Base-by-base conservation (phyloP, 2,888 invertebrate species). In the Oxytorus armatus region DNA sequence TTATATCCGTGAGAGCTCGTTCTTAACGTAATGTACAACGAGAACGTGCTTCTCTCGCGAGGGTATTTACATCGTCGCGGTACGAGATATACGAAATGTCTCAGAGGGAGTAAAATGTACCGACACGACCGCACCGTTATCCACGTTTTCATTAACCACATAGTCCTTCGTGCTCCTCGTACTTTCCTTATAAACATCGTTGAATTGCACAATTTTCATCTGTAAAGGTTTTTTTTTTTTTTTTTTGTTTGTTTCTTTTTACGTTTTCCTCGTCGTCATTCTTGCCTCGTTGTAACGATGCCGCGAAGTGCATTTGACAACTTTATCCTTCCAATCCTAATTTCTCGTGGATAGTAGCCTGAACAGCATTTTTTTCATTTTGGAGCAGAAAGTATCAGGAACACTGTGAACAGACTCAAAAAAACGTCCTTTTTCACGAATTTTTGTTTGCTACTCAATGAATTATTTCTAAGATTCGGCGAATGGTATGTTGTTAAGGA, bases 141-240 rank as follows among this genome's bases (percentile, higher is more conserved):
- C 73, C 51, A 65, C 78, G 47, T 78, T 78, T 78, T 78, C 73
- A 78, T 78, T 78, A 61, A 73, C n/a, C 68, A n/a, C 42, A 51
- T 0, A 77, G 57, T n/a, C n/a, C n/a, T n/a, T n/a, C n/a, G n/a
- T n/a, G n/a, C n/a, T n/a, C n/a, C n/a, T 59, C 66, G 51, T 51
- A 66, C 57, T 57, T 66, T 65, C 39, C 47, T 53, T 39, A 39
- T 59, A 51, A 59, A 66, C 36, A 68, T 57, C 49, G n/a, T 59
- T 14, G 11, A 39, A 23, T 23, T 29, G 57, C 51, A 61, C 36
- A 11, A 53, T 23, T 16, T 69, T 55, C 42, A 44, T 23, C 42
- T 14, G 29, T 44, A 55, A 63, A 51, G 25, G 29, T 53, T 25
- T 1, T 18, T 11, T 39, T 23, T 68, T 36, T 36, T 53, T 8